A percentile compares a stretch with the other conserved stretches of the same genome.
Evolutionary conservation across 2,888 invertebrate species (phyloP).

Genomic region (Eupithecia vulgata): DNA sequence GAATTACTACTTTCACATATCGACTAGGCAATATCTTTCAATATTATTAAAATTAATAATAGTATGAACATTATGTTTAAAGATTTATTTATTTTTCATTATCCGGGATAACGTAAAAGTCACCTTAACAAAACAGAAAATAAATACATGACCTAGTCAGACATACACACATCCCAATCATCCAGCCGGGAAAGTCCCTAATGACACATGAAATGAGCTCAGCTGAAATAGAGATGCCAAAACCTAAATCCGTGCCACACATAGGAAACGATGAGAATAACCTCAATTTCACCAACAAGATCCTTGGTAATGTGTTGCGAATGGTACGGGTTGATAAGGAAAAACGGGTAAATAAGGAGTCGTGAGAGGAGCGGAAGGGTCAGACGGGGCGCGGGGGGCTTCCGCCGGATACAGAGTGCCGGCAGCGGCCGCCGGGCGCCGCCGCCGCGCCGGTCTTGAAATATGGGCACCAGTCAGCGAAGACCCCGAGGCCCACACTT

Average conservation of each 20-base stretch:
- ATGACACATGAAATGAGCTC: conserved; percentile 59
- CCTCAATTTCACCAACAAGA: conserved; percentile 71
- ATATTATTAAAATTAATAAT: too few species aligned
- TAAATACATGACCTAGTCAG: conserved; percentile 27
- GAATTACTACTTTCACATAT: not conserved
- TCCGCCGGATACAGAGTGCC: conserved; percentile 68
- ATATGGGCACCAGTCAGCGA: conserved; percentile 12
- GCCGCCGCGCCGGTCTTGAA: conserved; percentile 11
- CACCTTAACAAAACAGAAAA: conserved; percentile 25
- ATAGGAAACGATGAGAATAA: conserved; percentile 57
- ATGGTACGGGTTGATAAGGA: conserved; percentile 79
- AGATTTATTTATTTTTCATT: not conserved
- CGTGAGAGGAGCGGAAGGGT: conserved; percentile 68
- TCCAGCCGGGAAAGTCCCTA: conserved; percentile 54
- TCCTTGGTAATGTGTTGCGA: conserved; percentile 74
- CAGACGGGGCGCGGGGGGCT: conserved; percentile 52
- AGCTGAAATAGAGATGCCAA: conserved; percentile 58
- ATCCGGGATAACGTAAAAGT: not conserved
- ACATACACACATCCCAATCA: conserved; percentile 44
- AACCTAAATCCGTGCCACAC: conserved; percentile 56
- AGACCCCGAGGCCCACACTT: conserved; percentile 45
- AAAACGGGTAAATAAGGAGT: conserved; percentile 81
- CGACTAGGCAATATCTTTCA: not conserved
- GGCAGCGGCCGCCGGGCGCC: conserved; percentile 52
- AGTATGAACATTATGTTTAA: too few species aligned